Evolutionary conservation across 2,113 vertebrate genomes (phyloP), one percentile per base, ranked within the genome.

Genomic region (Ranitomeya imitator): DNA sequence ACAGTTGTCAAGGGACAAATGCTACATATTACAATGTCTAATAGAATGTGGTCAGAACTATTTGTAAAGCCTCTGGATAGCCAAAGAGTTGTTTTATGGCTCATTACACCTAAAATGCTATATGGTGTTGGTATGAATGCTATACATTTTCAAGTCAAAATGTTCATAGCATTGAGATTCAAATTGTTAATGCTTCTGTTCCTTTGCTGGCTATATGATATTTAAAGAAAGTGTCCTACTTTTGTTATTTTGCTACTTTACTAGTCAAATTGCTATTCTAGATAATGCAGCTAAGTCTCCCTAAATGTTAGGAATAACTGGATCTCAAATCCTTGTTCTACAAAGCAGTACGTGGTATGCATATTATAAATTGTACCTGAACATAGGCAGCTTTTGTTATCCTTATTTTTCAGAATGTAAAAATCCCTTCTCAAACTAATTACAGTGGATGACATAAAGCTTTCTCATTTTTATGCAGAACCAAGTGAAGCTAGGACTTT

Each of bases 401-500:
- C 59, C 80, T 63, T 61, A 54, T 88, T 88, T 78, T 77, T 60
- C 26, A 23, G 2, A 54, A 61, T 16, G 57, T 82, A 55, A 77
- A 63, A 84, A 84, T 13, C 14, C 67, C 45, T 55, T 74, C 71
- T 23, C 78, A 88, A 88, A 84, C 45, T 57, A 88, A 88, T 88
- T 69, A 84, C 71, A 74, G 71, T 18, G 31, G 45, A 84, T 76
- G 78, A 88, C 12, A n/a, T 74, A 67, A 67, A 77, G 80, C 69
- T 54, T 88, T 88, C 51, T 84, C 59, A 83, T 88, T 84, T n/a
- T 55, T 84, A 71, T 73, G 78, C 63, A 82, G 74, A 87, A 51
- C 31, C 86, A 82, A 63, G 78, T 87, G 54, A 87, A 73, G 77
- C 76, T 80, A 6, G 19, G 59, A 31, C 77, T 79, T 79, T 69